Evolutionary conservation across 2,888 invertebrate genomes (phyloP), one percentile per base, ranked within the genome.

Genomic region (Adela reaumurella): DNA sequence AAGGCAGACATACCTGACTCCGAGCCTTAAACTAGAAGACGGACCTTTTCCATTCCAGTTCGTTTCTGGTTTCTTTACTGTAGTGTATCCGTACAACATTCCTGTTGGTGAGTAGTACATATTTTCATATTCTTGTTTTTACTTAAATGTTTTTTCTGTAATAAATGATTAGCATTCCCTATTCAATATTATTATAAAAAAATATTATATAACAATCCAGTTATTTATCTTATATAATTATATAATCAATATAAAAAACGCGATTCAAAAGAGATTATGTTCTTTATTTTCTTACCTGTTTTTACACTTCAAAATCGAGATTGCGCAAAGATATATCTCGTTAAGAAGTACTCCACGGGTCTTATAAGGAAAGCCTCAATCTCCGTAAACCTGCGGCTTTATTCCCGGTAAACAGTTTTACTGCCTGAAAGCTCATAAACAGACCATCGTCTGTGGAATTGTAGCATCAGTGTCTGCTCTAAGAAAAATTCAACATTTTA

Each of bases 61-160:
- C 62, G 79, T 87, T 61, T 81, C 86, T 11, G 65, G 71, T 51
- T 81, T 87, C 62, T 81, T 87, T 61, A 79, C 80, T 55, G 65
- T 83, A 60, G 78, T 88, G 60, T 83, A 86, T 64, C 86, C 87
- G 3, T 78, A 82, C 59, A 82, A 84, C 56, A 83, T 86, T 67
- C 86, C 87, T 52, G 65, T 81, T 49, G 87, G 87, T 88, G 68
- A 83, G 76, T 67, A 43, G 20, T 20, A n/a, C 46, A 29, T 17
- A 49, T 50, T 48, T 47, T 50, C 51, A 48, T 48, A 43, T 48
- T 24, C 52, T 46, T 43, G n/a, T 24, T 8, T 24, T 8, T 24
- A 8, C 24, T 8, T 24, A n/a, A n/a, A n/a, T n/a, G n/a, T n/a
- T n/a, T n/a, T n/a, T n/a, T n/a, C n/a, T n/a, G n/a, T n/a, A n/a